Evolutionary conservation across 2,113 vertebrate species (phyloP), one percentile per base, ranked within the genome.

Genomic region (Chinchilla lanigera): DNA sequence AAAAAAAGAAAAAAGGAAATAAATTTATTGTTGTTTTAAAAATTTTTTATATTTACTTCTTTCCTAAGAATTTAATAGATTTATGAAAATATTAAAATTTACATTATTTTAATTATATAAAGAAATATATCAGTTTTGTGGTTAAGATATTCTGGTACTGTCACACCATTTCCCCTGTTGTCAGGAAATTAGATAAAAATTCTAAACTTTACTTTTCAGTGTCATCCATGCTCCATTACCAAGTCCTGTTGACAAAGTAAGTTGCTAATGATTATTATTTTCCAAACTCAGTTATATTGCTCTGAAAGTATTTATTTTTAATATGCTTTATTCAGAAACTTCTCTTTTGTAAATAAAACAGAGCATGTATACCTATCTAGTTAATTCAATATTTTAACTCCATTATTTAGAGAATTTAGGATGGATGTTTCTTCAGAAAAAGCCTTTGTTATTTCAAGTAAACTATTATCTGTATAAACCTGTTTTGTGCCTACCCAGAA

Each of bases 181-280:
- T 97, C 93, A 97, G 96, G 97, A 96, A 95, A 85, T 93, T 61
- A 97, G 98, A 98, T 98, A 97, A 98, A 97, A 97, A 92, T 96
- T 96, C 96, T 98, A 96, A 96, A 97, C 97, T 98, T 98, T 97
- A 89, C 95, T 96, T 98, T 98, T 88, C 98, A 99, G 99, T 98
- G 99, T 99, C 98, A 99, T 99, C 99, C 99, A 99, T 98, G 98
- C 99, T 98, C 99, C 99, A 90, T 98, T 99, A 98, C 99, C 99
- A 97, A 99, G 99, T 99, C 99, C 99, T 98, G 99, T 99, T 99
- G 99, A 99, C 98, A 99, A 99, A 99, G 99, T 99, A 99, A 99
- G 98, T 96, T 75, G 60, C n/a, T 84, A 97, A 93, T 50, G 90
- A 52, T 95, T 93, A 52, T 58, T 96, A n/a, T 94, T 93, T 95